Percentiles rank a stretch among this genome's conserved stretches.
Conservation (phyloP, 2,113 vertebrate species). For the Pachyramphus minor region DNA sequence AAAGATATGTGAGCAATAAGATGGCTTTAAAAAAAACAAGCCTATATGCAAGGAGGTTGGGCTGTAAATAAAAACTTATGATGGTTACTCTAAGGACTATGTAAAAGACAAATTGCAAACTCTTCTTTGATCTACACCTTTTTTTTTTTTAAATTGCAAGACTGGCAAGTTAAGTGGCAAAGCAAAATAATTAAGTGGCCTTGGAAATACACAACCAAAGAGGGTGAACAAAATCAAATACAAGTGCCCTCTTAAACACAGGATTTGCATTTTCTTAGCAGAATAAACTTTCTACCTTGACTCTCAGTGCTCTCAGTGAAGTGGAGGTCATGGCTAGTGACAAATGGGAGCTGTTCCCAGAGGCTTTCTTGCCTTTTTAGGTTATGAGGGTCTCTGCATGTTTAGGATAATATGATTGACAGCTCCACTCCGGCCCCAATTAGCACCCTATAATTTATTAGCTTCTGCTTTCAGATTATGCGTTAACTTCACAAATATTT, state of each 20-base stretch:
- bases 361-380: constrained; percentile 83
- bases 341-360: constrained; percentile 76
- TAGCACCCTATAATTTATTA: constrained; percentile 88
- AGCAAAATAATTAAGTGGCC: neutral
- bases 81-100: neutral
- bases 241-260: neutral
- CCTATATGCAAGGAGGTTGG: neutral
- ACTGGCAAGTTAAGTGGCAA: neutral
- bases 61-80: neutral
- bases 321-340: constrained; percentile 75
- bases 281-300: constrained; percentile 32
- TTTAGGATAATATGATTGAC: constrained; percentile 82
- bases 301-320: constrained; percentile 38
- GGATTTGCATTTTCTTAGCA: constrained; percentile 46
- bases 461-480: constrained; percentile 87
- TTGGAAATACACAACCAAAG: neutral
- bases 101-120: neutral
- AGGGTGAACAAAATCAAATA: neutral
- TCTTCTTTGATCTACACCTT: neutral
- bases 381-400: constrained; percentile 81
- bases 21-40: neutral
- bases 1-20: neutral
- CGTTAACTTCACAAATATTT: constrained; percentile 88
- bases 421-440: constrained; percentile 80
- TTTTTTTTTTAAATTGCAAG: neutral